Evolutionary conservation across 2,797 vertebrate genomes (phyloP).

Genomic region (Australoheros facetus): DNA sequence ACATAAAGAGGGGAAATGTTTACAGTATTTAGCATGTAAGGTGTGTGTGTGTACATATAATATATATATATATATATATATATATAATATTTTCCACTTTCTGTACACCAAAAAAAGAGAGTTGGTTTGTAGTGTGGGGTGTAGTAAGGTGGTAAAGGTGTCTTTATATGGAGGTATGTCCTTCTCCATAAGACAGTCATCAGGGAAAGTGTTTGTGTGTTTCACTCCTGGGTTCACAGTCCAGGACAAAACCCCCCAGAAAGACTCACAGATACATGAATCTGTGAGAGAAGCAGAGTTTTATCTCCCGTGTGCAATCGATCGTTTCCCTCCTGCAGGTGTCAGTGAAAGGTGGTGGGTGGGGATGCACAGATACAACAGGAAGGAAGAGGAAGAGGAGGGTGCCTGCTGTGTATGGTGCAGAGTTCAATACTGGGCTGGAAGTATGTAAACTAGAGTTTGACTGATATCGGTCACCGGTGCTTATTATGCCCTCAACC

Average conservation of each 20-base stretch:
- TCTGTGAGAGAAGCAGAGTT: slow-evolving; percentile 42
- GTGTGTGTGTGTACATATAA: slow-evolving; percentile 31
- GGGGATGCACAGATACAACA: background rate
- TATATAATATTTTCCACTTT: slow-evolving; percentile 71
- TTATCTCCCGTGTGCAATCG: slow-evolving; percentile 21
- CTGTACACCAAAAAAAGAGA: slow-evolving; percentile 48
- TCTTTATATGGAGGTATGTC: background rate
- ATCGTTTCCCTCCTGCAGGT: slow-evolving; percentile 22
- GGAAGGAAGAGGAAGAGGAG: background rate
- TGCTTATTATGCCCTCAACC: too few species aligned
- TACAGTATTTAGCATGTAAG: slow-evolving; percentile 64
- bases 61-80: slow-evolving; percentile 12
- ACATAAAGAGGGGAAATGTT: slow-evolving; percentile 19
- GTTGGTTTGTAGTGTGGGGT: slow-evolving; percentile 59
- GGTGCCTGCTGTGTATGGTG: background rate
- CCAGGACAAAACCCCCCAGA: background rate
- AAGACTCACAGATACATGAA: slow-evolving; percentile 29
- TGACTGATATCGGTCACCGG: background rate
- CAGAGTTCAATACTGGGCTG: slow-evolving; percentile 41
- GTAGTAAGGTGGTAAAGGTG: slow-evolving; percentile 6
- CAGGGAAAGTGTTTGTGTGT: slow-evolving; percentile 32
- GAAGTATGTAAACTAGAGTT: slow-evolving; percentile 33
- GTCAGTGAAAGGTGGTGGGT: slow-evolving; percentile 17
- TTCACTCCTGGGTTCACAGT: slow-evolving; percentile 52
- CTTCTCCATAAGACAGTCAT: slow-evolving; percentile 14